Evolutionary conservation across 2,797 vertebrate genomes (phyloP).

Genomic region (Saguinus oedipus): DNA sequence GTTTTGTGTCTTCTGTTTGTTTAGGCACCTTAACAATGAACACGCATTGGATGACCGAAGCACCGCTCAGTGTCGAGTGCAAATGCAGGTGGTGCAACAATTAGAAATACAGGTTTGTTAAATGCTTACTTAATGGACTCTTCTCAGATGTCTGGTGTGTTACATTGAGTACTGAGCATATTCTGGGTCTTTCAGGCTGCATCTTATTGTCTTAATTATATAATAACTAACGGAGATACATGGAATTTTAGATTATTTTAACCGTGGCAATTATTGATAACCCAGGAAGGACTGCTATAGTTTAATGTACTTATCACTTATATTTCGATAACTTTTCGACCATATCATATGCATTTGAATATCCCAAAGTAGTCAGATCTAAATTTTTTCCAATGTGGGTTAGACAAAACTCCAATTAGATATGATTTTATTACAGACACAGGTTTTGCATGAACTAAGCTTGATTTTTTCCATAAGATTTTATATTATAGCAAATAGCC

Average conservation of each 20-base stretch:
- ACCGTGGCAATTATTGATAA: neutral
- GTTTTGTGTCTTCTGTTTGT: constrained; percentile 71
- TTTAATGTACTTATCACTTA: neutral
- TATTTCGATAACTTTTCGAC: neutral
- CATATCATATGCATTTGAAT: constrained; percentile 11
- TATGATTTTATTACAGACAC: constrained; percentile 44
- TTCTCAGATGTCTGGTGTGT: constrained; percentile 32
- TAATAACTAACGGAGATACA: neutral
- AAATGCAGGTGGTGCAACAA: constrained; percentile 99
- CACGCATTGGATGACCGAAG: constrained; percentile 98
- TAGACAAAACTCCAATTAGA: neutral
- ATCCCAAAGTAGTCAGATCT: constrained; percentile 11
- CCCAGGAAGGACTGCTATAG: neutral
- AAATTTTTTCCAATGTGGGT: constrained; percentile 24
- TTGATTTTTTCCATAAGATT: constrained; percentile 38
- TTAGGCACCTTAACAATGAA: constrained; percentile 99
- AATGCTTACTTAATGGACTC: neutral
- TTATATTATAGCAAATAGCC: neutral
- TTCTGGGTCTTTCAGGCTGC: neutral
- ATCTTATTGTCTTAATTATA: neutral
- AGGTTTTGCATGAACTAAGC: neutral
- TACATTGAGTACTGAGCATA: neutral
- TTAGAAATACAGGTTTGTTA: constrained; percentile 97
- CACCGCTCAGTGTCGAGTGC: constrained; percentile 98
- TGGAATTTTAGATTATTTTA: neutral